A percentile compares a stretch with the other conserved stretches of the same genome.
Evolutionary conservation across 2,797 vertebrate genomes (phyloP).

Genomic region (Mionectes olivaceus): DNA sequence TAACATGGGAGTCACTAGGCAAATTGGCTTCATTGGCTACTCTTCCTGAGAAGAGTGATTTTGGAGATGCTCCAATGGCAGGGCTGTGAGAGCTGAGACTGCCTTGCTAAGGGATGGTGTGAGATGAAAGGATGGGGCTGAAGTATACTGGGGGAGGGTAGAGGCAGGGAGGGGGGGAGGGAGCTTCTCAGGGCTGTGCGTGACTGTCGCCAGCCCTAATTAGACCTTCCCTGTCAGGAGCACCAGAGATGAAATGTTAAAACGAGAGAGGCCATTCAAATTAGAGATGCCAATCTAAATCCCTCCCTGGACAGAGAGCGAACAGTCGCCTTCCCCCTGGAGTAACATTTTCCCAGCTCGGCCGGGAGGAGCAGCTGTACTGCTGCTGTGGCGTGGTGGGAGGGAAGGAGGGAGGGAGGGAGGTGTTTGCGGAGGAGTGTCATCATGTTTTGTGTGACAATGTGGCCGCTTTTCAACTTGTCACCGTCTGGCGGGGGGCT

Average conservation of each 20-base stretch:
- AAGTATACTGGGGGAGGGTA: constrained; percentile 10
- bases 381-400: constrained; percentile 52
- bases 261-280: constrained; percentile 61
- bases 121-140: constrained; percentile 43
- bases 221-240: constrained; percentile 66
- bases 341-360: constrained; percentile 50
- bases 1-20: accelerated
- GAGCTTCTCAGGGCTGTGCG: constrained; percentile 17
- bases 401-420: neutral
- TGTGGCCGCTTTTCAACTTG: constrained; percentile 57
- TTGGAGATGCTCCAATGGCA: constrained; percentile 25
- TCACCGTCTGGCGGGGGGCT: constrained; percentile 45
- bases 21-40: neutral
- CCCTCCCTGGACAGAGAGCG: neutral
- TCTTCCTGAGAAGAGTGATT: neutral
- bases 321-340: constrained; percentile 32
- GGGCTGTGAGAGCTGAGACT: neutral
- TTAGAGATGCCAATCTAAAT: constrained; percentile 69
- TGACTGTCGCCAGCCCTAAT: constrained; percentile 56
- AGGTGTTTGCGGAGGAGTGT: constrained; percentile 18
- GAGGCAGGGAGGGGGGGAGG: neutral
- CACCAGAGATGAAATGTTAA: constrained; percentile 63
- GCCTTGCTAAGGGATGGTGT: constrained; percentile 1
- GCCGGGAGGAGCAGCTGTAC: constrained; percentile 42
- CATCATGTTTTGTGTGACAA: constrained; percentile 57